Evolutionary conservation across 2,888 invertebrate species (phyloP).

Genomic region (Clivina fossor): DNA sequence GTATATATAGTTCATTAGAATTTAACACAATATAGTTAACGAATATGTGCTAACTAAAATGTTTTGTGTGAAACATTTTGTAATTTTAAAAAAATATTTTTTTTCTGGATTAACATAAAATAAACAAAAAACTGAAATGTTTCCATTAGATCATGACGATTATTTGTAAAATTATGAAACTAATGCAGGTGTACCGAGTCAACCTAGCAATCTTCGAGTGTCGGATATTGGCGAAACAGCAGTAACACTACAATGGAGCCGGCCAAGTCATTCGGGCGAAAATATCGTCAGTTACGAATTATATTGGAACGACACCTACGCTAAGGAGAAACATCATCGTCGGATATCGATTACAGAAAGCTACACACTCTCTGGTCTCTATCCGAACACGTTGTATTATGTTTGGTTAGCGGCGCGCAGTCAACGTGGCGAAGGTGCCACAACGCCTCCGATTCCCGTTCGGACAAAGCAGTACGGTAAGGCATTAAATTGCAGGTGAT

Average conservation of each 20-base stretch:
- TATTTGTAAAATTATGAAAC: neutral
- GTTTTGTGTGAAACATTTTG: too few species aligned
- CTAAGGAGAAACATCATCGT: conserved; percentile 83
- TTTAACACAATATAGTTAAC: too few species aligned
- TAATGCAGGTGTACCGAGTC: conserved; percentile 85
- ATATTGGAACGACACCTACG: conserved; percentile 96
- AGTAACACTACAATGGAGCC: conserved; percentile 89
- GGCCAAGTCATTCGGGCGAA: conserved; percentile 88
- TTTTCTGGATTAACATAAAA: neutral
- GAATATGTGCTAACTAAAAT: too few species aligned
- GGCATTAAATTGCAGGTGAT: conserved; percentile 53
- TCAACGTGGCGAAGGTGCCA: conserved; percentile 91
- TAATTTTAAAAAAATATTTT: too few species aligned
- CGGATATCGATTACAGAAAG: conserved; percentile 81
- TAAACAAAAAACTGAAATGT: neutral
- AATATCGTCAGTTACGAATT: conserved; percentile 94
- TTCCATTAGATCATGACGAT: neutral
- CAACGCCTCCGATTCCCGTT: conserved; percentile 90
- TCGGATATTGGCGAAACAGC: conserved; percentile 87
- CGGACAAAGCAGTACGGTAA: conserved; percentile 98
- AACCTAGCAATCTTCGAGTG: conserved; percentile 87
- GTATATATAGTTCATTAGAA: too few species aligned
- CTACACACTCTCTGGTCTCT: conserved; percentile 85
- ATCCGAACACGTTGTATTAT: conserved; percentile 95
- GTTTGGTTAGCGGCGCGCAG: conserved; percentile 96